These are phyloP conservation scores for Albula goreensis DNA, from an alignment of 2,113 vertebrate species.

Conservation along the genomic window DNA sequence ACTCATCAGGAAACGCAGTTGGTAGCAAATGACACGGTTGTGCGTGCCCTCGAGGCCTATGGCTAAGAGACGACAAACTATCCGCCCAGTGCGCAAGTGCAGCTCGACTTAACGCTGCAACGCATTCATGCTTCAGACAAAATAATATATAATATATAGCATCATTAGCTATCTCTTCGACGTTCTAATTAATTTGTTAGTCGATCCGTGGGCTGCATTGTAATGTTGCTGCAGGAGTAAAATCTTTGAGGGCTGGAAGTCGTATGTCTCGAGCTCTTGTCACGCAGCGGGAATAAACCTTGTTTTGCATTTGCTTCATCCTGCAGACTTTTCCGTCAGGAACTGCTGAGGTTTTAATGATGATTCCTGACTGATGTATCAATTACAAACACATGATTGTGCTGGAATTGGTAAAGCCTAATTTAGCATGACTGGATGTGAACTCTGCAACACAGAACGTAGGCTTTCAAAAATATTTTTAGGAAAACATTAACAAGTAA, in stretches of 20 bases:
- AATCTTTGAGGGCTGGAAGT: neutral
- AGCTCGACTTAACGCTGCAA: constrained; percentile 64
- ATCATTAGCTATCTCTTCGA: constrained; percentile 36
- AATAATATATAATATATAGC: constrained; percentile 39
- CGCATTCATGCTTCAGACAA: neutral
- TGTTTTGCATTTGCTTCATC: neutral
- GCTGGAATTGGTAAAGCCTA: neutral
- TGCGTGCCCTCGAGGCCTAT: constrained; percentile 69
- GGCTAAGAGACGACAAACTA: constrained; percentile 71
- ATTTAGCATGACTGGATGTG: neutral
- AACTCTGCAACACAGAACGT: neutral
- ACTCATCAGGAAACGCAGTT: constrained; percentile 82
- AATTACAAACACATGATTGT: neutral
- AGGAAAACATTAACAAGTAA: neutral
- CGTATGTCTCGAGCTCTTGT: neutral
- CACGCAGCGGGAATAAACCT: neutral
- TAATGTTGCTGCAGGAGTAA: neutral
- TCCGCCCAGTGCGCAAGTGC: constrained; percentile 78
- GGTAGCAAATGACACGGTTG: constrained; percentile 80
- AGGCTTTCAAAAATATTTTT: neutral
- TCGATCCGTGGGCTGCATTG: neutral
- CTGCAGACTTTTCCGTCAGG: neutral
- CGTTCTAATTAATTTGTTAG: constrained; percentile 11
- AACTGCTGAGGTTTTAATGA: neutral
- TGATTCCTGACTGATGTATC: neutral